These are phyloP conservation scores for Zaprionus camerounensis DNA, from an alignment of 1,140 invertebrate species.

Conservation along the genomic window DNA sequence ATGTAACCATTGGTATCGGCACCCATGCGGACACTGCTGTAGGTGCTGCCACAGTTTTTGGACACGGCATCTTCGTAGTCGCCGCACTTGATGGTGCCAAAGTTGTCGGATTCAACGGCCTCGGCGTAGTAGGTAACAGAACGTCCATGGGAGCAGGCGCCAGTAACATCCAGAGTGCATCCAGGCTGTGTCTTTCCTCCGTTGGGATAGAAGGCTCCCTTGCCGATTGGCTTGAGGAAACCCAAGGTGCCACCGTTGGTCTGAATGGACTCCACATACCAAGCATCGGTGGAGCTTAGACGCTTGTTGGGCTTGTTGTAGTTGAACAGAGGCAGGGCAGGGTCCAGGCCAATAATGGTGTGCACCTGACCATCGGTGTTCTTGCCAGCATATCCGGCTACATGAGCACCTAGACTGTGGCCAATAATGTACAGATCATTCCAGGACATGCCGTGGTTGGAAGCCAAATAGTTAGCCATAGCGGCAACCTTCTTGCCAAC, in stretches of 20 bases:
- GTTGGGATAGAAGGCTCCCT: conserved; percentile 86
- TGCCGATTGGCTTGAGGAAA: conserved; percentile 84
- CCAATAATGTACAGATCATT: conserved; percentile 80
- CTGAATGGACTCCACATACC: conserved; percentile 85
- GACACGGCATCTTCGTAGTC: conserved; percentile 56
- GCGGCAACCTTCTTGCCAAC: conserved; percentile 75
- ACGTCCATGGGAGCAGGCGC: conserved; percentile 84
- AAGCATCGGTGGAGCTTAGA: conserved; percentile 84
- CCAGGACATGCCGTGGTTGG: conserved; percentile 65
- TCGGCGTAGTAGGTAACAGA: conserved; percentile 87
- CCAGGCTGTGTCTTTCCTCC: conserved; percentile 85
- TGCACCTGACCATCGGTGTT: conserved; percentile 69
- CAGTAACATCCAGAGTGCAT: conserved; percentile 83
- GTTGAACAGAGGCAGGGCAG: conserved; percentile 84
- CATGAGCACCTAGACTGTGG: conserved; percentile 85
- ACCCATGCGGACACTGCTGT: conserved; percentile 79
- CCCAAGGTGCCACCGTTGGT: conserved; percentile 85
- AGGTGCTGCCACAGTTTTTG: conserved; percentile 60
- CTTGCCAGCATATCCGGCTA: conserved; percentile 85
- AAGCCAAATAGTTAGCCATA: conserved; percentile 80
- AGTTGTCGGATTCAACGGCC: conserved; percentile 69
- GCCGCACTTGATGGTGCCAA: conserved; percentile 62
- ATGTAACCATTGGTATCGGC: conserved; percentile 80
- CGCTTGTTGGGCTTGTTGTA: conserved; percentile 62
- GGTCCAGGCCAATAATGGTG: conserved; percentile 84